Evolutionary conservation across 2,113 vertebrate species (phyloP), one percentile per base, ranked within the genome.

Genomic region (Boulengeromyrus knoepffleri): DNA sequence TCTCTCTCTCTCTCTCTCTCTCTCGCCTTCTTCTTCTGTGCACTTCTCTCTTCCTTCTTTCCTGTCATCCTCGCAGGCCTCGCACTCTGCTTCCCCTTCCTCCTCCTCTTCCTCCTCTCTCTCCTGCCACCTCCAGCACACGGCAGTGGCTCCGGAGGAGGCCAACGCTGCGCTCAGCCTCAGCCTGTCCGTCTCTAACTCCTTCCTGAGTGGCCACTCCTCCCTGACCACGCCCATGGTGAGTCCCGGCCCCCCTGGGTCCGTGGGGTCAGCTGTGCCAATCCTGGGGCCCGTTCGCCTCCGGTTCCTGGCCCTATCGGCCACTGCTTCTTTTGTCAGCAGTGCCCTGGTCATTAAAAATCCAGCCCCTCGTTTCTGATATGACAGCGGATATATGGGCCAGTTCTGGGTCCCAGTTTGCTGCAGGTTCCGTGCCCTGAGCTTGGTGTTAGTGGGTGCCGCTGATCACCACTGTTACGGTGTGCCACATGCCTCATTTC

Each of bases 161-260:
- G 93, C 92, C 94, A 96, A 95, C 96, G 95, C 97, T 95, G 91
- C 96, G 96, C 97, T 97, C 95, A 97, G 97, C 94, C 96, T 99
- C 97, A 98, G 97, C 97, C 97, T 98, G 94, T 99, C 98, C 94
- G 95, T 98, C 96, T 99, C 99, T 98, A 98, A 98, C 96, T 98
- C 97, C 97, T 99, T 98, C 97, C 98, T 99, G 95, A 98, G 96
- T 96, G 97, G 97, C 95, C 98, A 99, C 92, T 96, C 97, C 93
- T 97, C 96, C 94, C 95, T 98, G 92, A 97, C 97, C 92, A 98
- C 97, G 93, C 97, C 97, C 92, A 97, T 97, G 98, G 98, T 99
- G 97, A 99, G 98, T 99, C 87, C 89, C 27, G 47, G 87, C 7
- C 1, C 50, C 31, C 24, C 56, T 70, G 47, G 52, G 8, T 17